Base-by-base conservation (phyloP, 2,797 vertebrate species). In the Sorex maritimensis region DNA sequence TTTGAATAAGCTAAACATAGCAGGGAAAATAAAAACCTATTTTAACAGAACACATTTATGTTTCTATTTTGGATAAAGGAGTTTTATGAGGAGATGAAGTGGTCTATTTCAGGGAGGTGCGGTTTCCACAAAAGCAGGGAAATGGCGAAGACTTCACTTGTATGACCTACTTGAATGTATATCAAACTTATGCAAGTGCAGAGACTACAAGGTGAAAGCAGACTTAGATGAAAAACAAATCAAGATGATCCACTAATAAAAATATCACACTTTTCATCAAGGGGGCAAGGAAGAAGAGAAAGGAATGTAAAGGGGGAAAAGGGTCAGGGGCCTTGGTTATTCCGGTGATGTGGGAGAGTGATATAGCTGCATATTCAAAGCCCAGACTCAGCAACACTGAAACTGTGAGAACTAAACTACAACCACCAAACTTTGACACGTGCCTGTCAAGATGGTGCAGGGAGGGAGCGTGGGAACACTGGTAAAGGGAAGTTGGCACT, bases 1-100 rank as follows among this genome's bases (percentile, higher is more conserved):
- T 93, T 92, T 38, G 75, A 84, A 93, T 86, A 93, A 94, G 71
- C 69, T 46, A 96, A 94, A 91, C 67, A 87, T 49, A 86, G 34
- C 21, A 89, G 84, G 88, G 26, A 82, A 86, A 93, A 74, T 69
- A 81, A 82, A 80, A n/a, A 2, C 6, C 17, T 55, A 86, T 38
- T 92, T 82, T 88, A 81, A 63, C 80, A 81, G 52, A 92, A 69
- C 21, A 72, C 49, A 83, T 78, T 83, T 84, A 75, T 58, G 26
- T 73, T 92, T 94, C 71, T 82, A 34, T 93, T 95, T 95, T 86
- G 63, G 41, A 73, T 52, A 61, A 74, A 92, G 23, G 63, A 65
- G 91, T 94, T 95, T 91, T 88, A 87, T 77, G 74, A 89, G 55
- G 75, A 6, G 63, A 61, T 81, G 23, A 92, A 74, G 34, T 85